Base-by-base conservation (phyloP, 2,888 invertebrate genomes). In the Drosophila buzzatii region DNA sequence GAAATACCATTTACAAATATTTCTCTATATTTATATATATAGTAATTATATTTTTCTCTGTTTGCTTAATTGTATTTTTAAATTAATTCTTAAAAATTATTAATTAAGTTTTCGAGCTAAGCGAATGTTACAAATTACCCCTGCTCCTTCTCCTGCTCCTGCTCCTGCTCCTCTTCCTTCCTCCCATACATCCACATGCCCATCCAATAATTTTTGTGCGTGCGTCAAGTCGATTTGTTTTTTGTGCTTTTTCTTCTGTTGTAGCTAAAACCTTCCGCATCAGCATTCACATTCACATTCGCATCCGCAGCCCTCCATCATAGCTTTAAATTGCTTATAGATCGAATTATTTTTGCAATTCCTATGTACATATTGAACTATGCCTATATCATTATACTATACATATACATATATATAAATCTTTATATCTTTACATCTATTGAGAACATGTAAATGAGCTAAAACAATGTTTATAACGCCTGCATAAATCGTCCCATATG, bases 81-180 rank as follows among this genome's bases (percentile, higher is more conserved):
- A 88, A 90, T 82, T 90, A 79, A 88, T 81, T 86, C 89, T 90
- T 89, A 85, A 86, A 90, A 89, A 85, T 60, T 66, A 90, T 83
- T 62, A 78, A 69, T 90, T 85, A 88, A 82, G 83, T 65, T 70
- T 66, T 64, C n/a, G 31, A 53, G 42, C 49, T 62, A 18, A 18
- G 18, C 9, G 14, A 39, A 14, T 5, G 12, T 27, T 41, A 37
- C 33, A 27, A 10, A 39, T 12, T 39, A 8, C 2, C n/a, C 39
- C 27, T 23, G 0, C 23, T 23, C 23, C 23, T 23, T 2, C 23
- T 23, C 23, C 27, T 23, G 0, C 23, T 27, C 27, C 6, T 27
- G 6, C 27, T 27, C 27, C 23, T 27, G 6, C 6, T 27, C 27
- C 27, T 27, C 27, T 5, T 27, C 5, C 5, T 27, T 4, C 27